phyloP scores from a whole-genome alignment of 64 coral and sea anemone species.

The Stylophora pistillata region DNA sequence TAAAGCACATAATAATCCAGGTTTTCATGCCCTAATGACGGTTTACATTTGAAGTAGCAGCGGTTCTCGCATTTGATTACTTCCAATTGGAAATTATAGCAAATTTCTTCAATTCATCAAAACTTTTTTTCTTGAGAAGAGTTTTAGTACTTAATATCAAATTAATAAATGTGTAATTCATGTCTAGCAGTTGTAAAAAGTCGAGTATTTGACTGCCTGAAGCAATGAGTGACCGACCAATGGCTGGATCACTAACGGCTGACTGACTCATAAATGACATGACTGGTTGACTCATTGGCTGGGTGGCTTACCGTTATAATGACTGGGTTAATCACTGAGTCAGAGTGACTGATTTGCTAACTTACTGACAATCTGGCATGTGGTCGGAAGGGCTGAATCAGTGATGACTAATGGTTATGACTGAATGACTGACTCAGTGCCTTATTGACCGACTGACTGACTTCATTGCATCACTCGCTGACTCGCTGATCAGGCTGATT shows the following conservation, averaged over 20 bases:
- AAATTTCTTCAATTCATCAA: too few species aligned
- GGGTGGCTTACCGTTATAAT: background rate
- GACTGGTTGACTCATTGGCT: background rate
- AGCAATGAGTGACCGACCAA: background rate
- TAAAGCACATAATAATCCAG: too few species aligned
- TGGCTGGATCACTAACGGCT: background rate
- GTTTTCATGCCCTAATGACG: too few species aligned
- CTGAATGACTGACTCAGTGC: background rate
- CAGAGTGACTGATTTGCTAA: background rate
- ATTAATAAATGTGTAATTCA: too few species aligned
- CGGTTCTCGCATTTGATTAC: too few species aligned
- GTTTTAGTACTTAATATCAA: too few species aligned
- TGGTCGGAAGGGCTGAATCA: too few species aligned
- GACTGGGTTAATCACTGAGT: background rate
- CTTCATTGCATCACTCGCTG: background rate
- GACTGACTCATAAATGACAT: background rate
- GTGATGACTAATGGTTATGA: background rate
- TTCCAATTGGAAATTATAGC: too few species aligned
- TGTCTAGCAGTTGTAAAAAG: too few species aligned
- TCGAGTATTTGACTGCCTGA: too few species aligned
- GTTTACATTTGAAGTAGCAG: too few species aligned
- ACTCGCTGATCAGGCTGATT: background rate
- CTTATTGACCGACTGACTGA: background rate
- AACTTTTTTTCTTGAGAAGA: too few species aligned
- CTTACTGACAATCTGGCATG: background rate